phyloP scores from a whole-genome alignment of 2,888 invertebrate genomes.

The Chrysopilus asiliformis region DNA sequence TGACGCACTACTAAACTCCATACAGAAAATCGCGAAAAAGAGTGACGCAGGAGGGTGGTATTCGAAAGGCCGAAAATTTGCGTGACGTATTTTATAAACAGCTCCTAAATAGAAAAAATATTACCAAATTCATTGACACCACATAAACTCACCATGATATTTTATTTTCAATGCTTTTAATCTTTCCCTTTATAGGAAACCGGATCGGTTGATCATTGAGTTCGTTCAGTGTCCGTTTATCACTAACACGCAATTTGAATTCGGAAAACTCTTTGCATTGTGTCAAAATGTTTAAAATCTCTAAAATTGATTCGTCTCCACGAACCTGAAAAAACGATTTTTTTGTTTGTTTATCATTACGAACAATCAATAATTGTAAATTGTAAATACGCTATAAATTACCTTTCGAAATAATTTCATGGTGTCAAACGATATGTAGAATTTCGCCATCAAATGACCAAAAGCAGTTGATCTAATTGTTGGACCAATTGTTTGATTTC shows the following conservation, averaged over 20 bases:
- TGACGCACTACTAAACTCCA: too few relatives aligned
- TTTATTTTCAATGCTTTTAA: slow-evolving; percentile 58
- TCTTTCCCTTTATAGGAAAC: slow-evolving; percentile 56
- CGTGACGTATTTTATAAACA: too few relatives aligned
- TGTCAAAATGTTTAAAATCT: slow-evolving; percentile 42
- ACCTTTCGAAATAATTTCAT: slow-evolving; percentile 56
- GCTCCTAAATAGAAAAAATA: too few relatives aligned
- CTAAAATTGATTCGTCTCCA: slow-evolving; percentile 43
- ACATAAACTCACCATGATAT: slow-evolving; percentile 48
- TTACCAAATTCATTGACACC: not conserved
- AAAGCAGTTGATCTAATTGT: slow-evolving; percentile 47
- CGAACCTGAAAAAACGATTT: slow-evolving; percentile 40
- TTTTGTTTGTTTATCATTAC: too few relatives aligned
- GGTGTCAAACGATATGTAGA: slow-evolving; percentile 55
- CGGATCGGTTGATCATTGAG: slow-evolving; percentile 53
- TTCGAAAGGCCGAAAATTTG: too few relatives aligned
- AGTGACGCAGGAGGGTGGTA: too few relatives aligned
- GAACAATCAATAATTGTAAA: too few relatives aligned
- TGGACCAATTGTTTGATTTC: slow-evolving; percentile 42
- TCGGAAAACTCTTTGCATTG: slow-evolving; percentile 55
- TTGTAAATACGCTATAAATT: slow-evolving; percentile 10
- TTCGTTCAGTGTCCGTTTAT: slow-evolving; percentile 53
- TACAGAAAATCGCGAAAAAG: too few relatives aligned
- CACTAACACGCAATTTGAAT: slow-evolving; percentile 52
- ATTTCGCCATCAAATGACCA: slow-evolving; percentile 59